Evolutionary conservation across 2,113 vertebrate genomes (phyloP), one percentile per base, ranked within the genome.

Genomic region (Turdus rufiventris): DNA sequence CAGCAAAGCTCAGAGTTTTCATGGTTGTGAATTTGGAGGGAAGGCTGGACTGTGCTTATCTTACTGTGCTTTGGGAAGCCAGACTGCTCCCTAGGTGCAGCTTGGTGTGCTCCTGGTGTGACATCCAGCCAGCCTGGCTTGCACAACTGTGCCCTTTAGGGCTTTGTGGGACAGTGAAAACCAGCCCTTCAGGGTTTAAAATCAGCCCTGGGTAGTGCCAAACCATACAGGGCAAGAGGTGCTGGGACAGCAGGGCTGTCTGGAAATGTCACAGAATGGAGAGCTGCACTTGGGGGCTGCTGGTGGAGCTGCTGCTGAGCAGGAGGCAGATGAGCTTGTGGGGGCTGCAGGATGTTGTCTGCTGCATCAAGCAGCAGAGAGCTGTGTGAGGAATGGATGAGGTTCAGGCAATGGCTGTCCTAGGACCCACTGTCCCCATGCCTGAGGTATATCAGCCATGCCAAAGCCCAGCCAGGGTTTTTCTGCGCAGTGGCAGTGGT

Each of bases 401-500:
- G 33, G n/a, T 63, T 33, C 4, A 4, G 58, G 65, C 47, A 74
- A 77, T 18, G 45, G 31, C 18, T 56, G 6, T 77, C 28, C 15
- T 0, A 1, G 36, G 26, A 57, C 26, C n/a, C 3, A 1, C 34
- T 2, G 1, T 65, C 45, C 26, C 33, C 2, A 0, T 38, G 33
- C 62, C 73, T 25, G 63, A 48, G 71, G 56, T 8, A 3, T 13
- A 14, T 18, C 42, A 43, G 61, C 54, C 5, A 1, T 38, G 33
- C 56, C 56, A 26, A 18, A 86, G 60, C 23, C 11, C 54, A 47
- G 23, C 26, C 33, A 50, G 12, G 42, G 19, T 2, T 74, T 62
- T 45, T 40, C 57, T 48, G 28, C 23, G 70, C 0, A 0, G 40
- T 53, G 72, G 57, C 40, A 57, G 19, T 10, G 12, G 34, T 81